A percentile compares a stretch with the other conserved stretches of the same genome.
phyloP scores from a whole-genome alignment of 1,140 invertebrate genomes.

The Drosophila lini region DNA sequence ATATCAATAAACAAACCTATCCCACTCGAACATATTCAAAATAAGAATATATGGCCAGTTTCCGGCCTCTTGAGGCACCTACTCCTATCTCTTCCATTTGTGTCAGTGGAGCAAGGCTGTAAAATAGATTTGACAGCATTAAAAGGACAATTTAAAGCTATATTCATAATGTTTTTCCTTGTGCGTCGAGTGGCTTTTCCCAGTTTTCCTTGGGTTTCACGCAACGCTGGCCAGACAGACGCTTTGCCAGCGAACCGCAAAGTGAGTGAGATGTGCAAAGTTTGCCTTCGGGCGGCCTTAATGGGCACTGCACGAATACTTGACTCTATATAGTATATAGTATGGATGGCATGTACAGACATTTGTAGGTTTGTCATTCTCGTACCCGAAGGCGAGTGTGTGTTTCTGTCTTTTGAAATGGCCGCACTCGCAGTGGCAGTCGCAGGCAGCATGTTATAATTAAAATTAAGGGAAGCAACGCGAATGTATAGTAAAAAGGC shows the following conservation, averaged over 20 bases:
- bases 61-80: neutral
- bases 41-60: neutral
- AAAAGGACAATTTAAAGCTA: neutral
- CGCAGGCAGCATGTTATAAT: slow-evolving; percentile 55
- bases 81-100: neutral
- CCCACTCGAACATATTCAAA: neutral
- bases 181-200: slow-evolving; percentile 8
- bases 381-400: neutral
- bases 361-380: slow-evolving; percentile 31
- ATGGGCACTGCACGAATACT: slow-evolving; percentile 33
- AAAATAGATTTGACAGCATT: neutral
- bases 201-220: slow-evolving; percentile 38
- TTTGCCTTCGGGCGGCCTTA: slow-evolving; percentile 49
- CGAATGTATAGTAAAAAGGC: slow-evolving; percentile 35
- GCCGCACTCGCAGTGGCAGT: slow-evolving; percentile 13
- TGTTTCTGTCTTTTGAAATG: slow-evolving; percentile 49
- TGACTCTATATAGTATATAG: slow-evolving; percentile 13
- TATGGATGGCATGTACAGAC: slow-evolving; percentile 14
- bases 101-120: neutral
- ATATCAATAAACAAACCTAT: neutral
- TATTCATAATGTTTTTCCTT: neutral
- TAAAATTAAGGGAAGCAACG: slow-evolving; percentile 66
- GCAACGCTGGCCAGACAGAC: slow-evolving; percentile 34
- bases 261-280: slow-evolving; percentile 52
- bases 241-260: slow-evolving; percentile 45